Percentiles rank a stretch among this genome's conserved stretches.
These are phyloP conservation scores for Tachycineta bicolor DNA, from an alignment of 2,113 vertebrate genomes.

Conservation along the genomic window DNA sequence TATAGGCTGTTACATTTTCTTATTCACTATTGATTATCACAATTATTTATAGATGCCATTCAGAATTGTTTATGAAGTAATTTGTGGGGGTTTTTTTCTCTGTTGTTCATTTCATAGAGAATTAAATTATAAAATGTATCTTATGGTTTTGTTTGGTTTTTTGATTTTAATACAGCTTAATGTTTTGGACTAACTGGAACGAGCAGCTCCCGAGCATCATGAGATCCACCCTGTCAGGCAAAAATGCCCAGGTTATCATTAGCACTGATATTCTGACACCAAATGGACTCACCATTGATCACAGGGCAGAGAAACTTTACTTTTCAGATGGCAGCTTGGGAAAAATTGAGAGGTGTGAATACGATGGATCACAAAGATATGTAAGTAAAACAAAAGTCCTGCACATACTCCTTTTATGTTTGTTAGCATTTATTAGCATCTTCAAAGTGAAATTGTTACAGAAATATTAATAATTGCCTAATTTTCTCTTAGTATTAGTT, in stretches of 20 bases:
- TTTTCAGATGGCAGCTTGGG: conserved; percentile 95
- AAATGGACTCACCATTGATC: conserved; percentile 95
- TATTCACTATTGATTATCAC: background rate
- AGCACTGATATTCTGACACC: conserved; percentile 92
- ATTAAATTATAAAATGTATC: conserved; percentile 36
- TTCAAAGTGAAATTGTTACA: background rate
- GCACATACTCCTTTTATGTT: background rate
- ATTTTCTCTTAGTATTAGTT: background rate
- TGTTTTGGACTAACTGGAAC: conserved; percentile 99
- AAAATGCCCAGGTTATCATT: conserved; percentile 89
- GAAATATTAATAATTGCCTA: background rate
- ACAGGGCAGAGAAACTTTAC: conserved; percentile 93
- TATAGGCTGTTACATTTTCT: background rate
- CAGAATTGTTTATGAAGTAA: background rate
- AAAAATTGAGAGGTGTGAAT: conserved; percentile 97
- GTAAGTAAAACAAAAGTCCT: conserved; percentile 80
- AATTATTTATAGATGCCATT: background rate
- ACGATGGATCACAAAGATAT: conserved; percentile 91
- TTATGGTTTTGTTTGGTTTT: conserved; percentile 24
- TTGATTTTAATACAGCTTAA: conserved; percentile 82
- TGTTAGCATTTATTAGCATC: background rate
- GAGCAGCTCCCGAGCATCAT: conserved; percentile 98
- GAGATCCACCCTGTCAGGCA: conserved; percentile 90
- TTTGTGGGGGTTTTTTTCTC: background rate
- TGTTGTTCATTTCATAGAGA: background rate